These are phyloP conservation scores for Tragelaphus imberbis DNA, from an alignment of 2,113 vertebrate genomes.

Conservation along the genomic window DNA sequence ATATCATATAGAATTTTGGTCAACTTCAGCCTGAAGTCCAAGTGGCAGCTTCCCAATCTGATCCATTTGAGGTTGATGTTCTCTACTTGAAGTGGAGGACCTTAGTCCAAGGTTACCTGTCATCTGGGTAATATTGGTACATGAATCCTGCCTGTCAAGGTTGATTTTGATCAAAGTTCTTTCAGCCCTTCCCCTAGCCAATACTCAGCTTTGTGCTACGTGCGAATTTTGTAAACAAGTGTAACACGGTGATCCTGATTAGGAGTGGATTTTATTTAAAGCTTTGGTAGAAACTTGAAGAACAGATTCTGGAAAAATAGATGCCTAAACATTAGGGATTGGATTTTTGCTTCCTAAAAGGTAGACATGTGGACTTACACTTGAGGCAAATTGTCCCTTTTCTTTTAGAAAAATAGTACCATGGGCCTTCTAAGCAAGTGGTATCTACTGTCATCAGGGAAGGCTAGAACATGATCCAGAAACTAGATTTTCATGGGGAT, in stretches of 20 bases:
- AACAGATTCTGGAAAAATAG: background rate
- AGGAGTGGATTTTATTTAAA: background rate
- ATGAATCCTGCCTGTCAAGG: background rate
- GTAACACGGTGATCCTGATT: background rate
- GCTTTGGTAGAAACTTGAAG: background rate
- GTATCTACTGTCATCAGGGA: background rate
- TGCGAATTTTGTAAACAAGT: background rate
- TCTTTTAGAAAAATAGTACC: background rate
- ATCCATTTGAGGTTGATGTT: background rate
- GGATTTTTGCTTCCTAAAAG: background rate
- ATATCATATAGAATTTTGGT: background rate
- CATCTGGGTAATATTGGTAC: background rate
- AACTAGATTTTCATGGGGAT: background rate
- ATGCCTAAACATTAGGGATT: background rate
- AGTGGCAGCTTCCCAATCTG: background rate
- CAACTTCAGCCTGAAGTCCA: background rate
- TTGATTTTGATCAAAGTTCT: background rate
- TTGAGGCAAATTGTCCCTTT: background rate
- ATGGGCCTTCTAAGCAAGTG: background rate
- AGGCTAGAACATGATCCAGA: background rate
- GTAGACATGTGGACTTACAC: background rate
- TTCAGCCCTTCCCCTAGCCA: background rate
- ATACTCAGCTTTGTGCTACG: background rate
- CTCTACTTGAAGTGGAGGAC: background rate
- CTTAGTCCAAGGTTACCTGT: background rate